Evolutionary conservation across 2,888 invertebrate genomes (phyloP).

Genomic region (Cosmopolites sordidus): DNA sequence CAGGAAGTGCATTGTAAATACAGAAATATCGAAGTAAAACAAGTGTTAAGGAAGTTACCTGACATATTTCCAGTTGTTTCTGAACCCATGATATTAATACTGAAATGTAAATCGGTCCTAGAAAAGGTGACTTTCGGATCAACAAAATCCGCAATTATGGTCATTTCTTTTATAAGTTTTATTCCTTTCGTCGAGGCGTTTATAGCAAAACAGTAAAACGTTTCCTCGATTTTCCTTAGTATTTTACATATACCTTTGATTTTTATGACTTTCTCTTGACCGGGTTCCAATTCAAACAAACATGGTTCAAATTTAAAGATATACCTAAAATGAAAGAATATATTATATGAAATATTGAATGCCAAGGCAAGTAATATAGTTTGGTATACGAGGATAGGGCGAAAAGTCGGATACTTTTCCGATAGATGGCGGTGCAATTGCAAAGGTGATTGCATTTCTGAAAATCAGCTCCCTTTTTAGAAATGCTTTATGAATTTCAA

Average conservation of each 20-base stretch:
- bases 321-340: constrained; percentile 37
- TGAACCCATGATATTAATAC: constrained; percentile 46
- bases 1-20: too few relatives aligned
- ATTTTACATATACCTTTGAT: constrained; percentile 36
- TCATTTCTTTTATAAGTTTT: constrained; percentile 52
- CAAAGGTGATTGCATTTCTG: too few relatives aligned
- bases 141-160: constrained; percentile 54
- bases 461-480: too few relatives aligned
- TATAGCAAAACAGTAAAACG: constrained; percentile 57
- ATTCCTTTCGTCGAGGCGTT: constrained; percentile 55
- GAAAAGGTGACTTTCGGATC: constrained; percentile 56
- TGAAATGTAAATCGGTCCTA: constrained; percentile 51
- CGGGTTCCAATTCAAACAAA: constrained; percentile 49
- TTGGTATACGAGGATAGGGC: too few relatives aligned
- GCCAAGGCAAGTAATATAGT: too few relatives aligned
- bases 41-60: too few relatives aligned
- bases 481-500: too few relatives aligned
- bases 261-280: constrained; percentile 42
- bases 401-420: too few relatives aligned
- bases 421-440: too few relatives aligned
- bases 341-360: too few relatives aligned
- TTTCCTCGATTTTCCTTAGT: constrained; percentile 51
- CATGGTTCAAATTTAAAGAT: constrained; percentile 52
- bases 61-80: constrained; percentile 4
- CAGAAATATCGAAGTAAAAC: too few relatives aligned